Percentiles rank a stretch among this genome's conserved stretches.
These are phyloP conservation scores for Alviniconcha strummeri DNA, from an alignment of 2,888 invertebrate genomes.

Conservation along the genomic window DNA sequence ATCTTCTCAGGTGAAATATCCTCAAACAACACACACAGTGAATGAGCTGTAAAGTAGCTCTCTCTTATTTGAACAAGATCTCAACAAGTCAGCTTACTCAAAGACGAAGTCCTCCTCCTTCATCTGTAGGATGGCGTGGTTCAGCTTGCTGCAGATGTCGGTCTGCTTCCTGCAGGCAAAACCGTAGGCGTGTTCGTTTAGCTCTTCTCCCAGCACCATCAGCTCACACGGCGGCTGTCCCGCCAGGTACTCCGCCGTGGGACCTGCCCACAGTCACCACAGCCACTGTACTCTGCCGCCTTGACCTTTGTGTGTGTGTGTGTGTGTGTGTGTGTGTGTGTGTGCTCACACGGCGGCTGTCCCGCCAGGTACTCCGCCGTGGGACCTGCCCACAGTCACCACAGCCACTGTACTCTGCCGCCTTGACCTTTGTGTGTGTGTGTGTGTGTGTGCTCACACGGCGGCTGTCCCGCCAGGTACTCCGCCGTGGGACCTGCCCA, in stretches of 20 bases:
- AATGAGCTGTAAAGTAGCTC: neutral
- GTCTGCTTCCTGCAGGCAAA: slow-evolving; percentile 47
- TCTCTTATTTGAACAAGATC: no score
- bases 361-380: slow-evolving; percentile 38
- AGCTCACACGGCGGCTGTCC: slow-evolving; percentile 44
- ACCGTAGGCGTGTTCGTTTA: slow-evolving; percentile 38
- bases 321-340: neutral
- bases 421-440: neutral
- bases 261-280: slow-evolving; percentile 9
- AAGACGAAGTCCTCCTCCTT: slow-evolving; percentile 30
- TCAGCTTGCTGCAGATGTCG: slow-evolving; percentile 30
- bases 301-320: neutral
- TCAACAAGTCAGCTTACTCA: slow-evolving; percentile 16
- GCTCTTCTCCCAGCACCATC: slow-evolving; percentile 43
- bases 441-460: neutral
- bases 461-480: slow-evolving; percentile 13
- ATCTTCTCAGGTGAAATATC: no score
- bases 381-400: slow-evolving; percentile 19
- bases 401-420: no score
- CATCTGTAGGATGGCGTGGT: slow-evolving; percentile 28
- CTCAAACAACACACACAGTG: no score
- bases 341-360: neutral
- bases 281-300: no score
- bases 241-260: slow-evolving; percentile 39
- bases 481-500: slow-evolving; percentile 38